Base-by-base conservation (phyloP, 2,888 invertebrate species). In the Nephrotoma flavescens region DNA sequence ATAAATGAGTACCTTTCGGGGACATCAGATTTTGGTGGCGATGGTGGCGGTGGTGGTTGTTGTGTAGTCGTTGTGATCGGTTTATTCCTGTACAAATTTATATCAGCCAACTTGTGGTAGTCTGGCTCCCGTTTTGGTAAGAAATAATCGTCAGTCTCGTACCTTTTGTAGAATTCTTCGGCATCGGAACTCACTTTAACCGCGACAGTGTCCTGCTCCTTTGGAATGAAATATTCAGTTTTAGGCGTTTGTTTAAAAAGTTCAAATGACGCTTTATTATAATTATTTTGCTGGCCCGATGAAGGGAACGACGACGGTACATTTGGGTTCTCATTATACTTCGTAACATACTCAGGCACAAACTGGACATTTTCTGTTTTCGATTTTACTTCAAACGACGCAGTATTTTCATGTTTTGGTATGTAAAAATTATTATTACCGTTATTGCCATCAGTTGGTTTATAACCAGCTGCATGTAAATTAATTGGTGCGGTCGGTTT, bases 351-450 rank as follows among this genome's bases (percentile, higher is more conserved):
- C 7, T 42, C 42, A 6, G 85, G 42, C 44, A 85, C 44, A 85
- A 85, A 85, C 7, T 42, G 42, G 11, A 85, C 85, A 85, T 85
- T 44, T 9, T 85, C 85, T 19, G 85, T 85, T 45, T 85, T 85
- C 19, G 85, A 85, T 45, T 85, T 85, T 9, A 85, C 85, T 44
- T 85, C 85, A 85, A 85, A 85, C 19, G 85, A 85, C 7, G 85
- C 85, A 4, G 85, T 85, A 11, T 85, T 42, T 11, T 85, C 85
- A 19, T 85, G 15, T 45, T 85, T 42, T 44, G 85, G 42, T 5
- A 85, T 44, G 5, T 85, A 85, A 11, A 85, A 85, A 3, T 45
- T 41, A n/a, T 41, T 42, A 7, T 42, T 84, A 12, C n/a, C 7
- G 6, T 47, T 47, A 47, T 12, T 11, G n/a, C 4, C 15, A 12